Evolutionary conservation across 2,888 invertebrate species (phyloP).

Genomic region (Hoplodrina blanda): DNA sequence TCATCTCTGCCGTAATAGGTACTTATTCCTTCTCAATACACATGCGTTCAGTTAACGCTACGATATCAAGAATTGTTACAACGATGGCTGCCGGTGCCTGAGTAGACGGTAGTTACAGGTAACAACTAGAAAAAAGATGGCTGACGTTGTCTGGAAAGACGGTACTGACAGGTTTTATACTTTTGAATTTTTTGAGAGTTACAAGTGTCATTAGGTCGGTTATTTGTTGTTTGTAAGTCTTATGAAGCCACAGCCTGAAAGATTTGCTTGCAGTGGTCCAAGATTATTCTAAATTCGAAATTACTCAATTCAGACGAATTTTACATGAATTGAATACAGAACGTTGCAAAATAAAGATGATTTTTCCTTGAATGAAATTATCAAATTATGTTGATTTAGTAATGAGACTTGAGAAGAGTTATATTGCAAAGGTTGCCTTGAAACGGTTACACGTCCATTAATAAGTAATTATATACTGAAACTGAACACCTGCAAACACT

Average conservation of each 20-base stretch:
- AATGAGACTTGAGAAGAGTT: not conserved
- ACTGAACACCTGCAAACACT: not conserved
- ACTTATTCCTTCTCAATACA: not conserved
- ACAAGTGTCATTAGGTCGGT: too few relatives aligned
- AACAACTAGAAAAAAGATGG: not conserved
- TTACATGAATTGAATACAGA: not conserved
- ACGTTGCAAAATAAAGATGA: not conserved
- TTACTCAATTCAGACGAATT: not conserved
- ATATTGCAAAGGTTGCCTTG: not conserved
- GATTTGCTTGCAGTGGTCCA: conserved; percentile 43
- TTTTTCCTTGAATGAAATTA: not conserved
- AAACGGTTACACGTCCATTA: not conserved
- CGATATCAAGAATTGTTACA: not conserved
- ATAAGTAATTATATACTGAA: not conserved
- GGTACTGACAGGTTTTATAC: too few relatives aligned
- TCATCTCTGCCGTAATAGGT: too few relatives aligned
- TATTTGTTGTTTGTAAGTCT: not conserved
- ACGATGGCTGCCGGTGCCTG: not conserved
- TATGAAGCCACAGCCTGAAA: conserved; percentile 29
- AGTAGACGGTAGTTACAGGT: too few relatives aligned
- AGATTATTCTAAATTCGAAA: not conserved
- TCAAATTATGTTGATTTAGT: not conserved
- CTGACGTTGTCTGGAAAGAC: too few relatives aligned
- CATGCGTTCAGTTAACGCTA: not conserved
- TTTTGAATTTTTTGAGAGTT: not conserved